Conservation (phyloP, 2,888 invertebrate genomes). For the Drepanosiphum platanoidis region DNA sequence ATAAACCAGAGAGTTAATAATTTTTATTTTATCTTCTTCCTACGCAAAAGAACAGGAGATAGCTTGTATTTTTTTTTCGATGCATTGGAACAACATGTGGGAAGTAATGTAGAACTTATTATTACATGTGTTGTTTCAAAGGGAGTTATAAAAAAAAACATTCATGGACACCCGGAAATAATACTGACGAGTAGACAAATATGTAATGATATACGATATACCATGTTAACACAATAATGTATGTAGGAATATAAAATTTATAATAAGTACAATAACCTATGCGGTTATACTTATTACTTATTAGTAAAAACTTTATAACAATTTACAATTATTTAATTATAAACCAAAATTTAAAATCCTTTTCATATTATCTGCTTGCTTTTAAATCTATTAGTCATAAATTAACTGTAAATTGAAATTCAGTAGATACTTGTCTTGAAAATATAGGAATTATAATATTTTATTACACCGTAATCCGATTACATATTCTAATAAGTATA, state of each 20-base stretch:
- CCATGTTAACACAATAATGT: not conserved
- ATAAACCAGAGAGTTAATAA: conserved; percentile 30
- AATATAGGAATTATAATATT: too few relatives aligned
- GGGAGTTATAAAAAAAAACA: conserved; percentile 22
- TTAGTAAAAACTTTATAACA: too few relatives aligned
- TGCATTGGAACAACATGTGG: conserved; percentile 44
- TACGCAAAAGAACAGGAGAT: conserved; percentile 33
- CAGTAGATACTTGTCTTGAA: too few relatives aligned
- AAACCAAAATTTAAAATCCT: too few relatives aligned
- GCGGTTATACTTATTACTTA: too few relatives aligned
- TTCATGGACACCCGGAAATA: conserved; percentile 55
- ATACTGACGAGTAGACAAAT: conserved; percentile 19
- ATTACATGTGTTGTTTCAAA: conserved; percentile 51
- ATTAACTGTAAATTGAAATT: too few relatives aligned
- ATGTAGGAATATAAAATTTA: not conserved
- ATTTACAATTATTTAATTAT: too few relatives aligned
- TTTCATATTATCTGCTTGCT: too few relatives aligned
- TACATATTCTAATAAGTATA: too few relatives aligned
- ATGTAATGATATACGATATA: not conserved
- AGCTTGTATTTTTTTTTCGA: conserved; percentile 37
- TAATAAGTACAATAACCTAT: not conserved
- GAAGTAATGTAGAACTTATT: conserved; percentile 53
- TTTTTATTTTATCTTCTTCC: conserved; percentile 49
- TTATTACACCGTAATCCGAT: too few relatives aligned
- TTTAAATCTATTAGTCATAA: too few relatives aligned